Conservation (phyloP, 2,113 vertebrate genomes). For the Nothocercus julius region DNA sequence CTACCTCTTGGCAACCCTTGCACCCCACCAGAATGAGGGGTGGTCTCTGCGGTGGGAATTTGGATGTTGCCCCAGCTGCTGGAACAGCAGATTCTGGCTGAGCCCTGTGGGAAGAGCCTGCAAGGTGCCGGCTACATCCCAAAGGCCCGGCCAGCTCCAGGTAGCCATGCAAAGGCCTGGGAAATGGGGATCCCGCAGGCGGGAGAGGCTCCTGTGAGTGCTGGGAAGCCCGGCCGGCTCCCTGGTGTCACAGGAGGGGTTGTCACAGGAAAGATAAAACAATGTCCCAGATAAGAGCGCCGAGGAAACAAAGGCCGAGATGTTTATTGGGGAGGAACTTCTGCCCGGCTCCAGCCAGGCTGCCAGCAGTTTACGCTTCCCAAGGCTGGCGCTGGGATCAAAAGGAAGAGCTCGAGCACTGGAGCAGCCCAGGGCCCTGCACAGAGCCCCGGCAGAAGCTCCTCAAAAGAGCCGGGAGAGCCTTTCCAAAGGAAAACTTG, state of each 20-base stretch:
- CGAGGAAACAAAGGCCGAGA: conserved; percentile 12
- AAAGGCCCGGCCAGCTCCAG: not conserved
- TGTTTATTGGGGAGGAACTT: conserved; percentile 16
- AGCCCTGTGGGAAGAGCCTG: not conserved
- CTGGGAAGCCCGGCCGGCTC: not conserved
- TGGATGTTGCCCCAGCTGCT: not conserved
- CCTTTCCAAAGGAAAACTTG: not conserved
- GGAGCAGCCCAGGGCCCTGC: not conserved
- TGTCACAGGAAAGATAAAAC: not conserved
- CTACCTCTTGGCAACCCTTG: not conserved
- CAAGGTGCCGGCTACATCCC: too few species aligned
- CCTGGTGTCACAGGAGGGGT: not conserved
- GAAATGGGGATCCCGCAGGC: not conserved
- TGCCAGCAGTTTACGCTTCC: not conserved
- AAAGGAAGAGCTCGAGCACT: not conserved
- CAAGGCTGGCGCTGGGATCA: not conserved
- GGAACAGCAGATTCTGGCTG: not conserved
- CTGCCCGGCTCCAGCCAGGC: not conserved
- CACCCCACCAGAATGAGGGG: accelerated
- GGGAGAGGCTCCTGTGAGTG: not conserved
- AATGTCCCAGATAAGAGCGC: conserved; percentile 30
- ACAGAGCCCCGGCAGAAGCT: not conserved
- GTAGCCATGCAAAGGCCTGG: not conserved
- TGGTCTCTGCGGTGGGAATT: not conserved
- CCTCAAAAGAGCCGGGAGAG: not conserved